Evolutionary conservation across 2,888 invertebrate species (phyloP), one percentile per base, ranked within the genome.

Genomic region (Melipona bicolor): DNA sequence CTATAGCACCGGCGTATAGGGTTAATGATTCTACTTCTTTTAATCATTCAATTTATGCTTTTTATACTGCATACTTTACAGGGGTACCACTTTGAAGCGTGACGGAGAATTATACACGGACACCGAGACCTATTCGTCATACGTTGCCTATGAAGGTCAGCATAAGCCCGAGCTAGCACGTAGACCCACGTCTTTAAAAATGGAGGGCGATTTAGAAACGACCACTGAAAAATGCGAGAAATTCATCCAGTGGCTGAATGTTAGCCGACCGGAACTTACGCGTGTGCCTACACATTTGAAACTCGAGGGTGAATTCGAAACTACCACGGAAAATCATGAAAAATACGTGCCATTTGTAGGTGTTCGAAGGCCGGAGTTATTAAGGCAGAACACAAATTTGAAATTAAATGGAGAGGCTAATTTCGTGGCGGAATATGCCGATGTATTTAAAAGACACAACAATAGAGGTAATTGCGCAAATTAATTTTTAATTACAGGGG

Each of bases 221-320:
- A 94, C 94, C 88, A 95, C 95, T 65, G 96, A 96, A 89, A 95
- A 95, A 87, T 93, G 94, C 76, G 95, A 95, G 59, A 94, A 95
- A 87, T 94, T 92, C 86, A 93, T 94, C 70, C 91, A 87, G 27
- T 94, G 93, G 93, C 81, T 93, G 21, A 92, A 93, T 86, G 93
- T 92, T 67, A 93, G 88, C 43, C 94, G 95, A 49, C 95, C 95
- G n/a, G 94, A 94, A 61, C 91, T 95, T 11, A 92, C 92, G 70
- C 95, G 95, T 54, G 77, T 93, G 21, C 93, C 95, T 3, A 95
- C 95, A 0, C 95, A 95, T 88, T 91, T 96, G 43, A 95, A 95
- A 83, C 92, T 96, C 62, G 95, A 96, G 91, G 95, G 96, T 61
- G 95, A 95, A 59, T 87, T 95, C 49, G 93, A 93, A 78, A 92